These are phyloP conservation scores for Prunella himalayana DNA, from an alignment of 2,113 vertebrate species.

Conservation along the genomic window DNA sequence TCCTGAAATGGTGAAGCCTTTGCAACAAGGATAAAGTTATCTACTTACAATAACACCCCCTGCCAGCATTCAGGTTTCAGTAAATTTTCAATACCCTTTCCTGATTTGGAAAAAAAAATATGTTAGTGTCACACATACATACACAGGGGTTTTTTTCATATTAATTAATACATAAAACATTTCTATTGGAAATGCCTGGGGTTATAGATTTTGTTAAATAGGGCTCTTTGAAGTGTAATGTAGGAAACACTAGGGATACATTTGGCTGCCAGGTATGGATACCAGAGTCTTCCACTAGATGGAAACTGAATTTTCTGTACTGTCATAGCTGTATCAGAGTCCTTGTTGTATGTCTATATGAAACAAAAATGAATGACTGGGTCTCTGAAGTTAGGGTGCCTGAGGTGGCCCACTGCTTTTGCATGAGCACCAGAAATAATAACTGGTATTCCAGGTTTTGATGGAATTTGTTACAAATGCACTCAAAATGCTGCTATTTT, in stretches of 20 bases:
- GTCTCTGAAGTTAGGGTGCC: not conserved
- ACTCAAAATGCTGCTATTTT: not conserved
- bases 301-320: not conserved
- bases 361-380: not conserved
- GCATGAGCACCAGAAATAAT: not conserved
- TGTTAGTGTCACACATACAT: not conserved
- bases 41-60: not conserved
- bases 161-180: not conserved
- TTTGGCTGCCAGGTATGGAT: not conserved
- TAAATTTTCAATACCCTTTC: not conserved
- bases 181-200: not conserved
- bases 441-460: not conserved
- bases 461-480: not conserved
- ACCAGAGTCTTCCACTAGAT: not conserved
- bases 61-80: not conserved
- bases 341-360: not conserved
- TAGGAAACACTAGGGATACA: not conserved
- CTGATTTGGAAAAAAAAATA: not conserved
- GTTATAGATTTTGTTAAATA: not conserved
- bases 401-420: not conserved
- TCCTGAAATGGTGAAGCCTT: not conserved
- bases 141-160: rapidly evolving
- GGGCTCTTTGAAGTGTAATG: not conserved
- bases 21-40: not conserved
- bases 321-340: not conserved